phyloP scores from a whole-genome alignment of 2,113 vertebrate genomes.

The Triplophysa dalaica region DNA sequence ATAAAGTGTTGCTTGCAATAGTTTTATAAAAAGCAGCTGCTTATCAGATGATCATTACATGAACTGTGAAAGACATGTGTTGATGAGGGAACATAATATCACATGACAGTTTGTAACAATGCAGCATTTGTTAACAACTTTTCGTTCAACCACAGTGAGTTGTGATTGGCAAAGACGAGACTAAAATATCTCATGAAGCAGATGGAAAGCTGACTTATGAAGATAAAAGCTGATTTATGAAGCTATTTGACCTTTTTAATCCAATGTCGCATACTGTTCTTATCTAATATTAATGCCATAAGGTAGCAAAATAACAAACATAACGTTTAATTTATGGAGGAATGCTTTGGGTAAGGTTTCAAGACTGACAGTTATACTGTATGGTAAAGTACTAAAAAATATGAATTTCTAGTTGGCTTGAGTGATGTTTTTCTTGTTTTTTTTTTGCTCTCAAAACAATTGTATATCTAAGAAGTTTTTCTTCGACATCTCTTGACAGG shows the following conservation, averaged over 20 bases:
- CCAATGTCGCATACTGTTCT: not conserved
- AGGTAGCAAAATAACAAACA: too few relatives aligned
- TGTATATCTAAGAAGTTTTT: too few relatives aligned
- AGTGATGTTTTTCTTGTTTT: not conserved
- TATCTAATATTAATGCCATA: not conserved
- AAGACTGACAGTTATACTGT: not conserved
- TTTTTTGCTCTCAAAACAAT: not conserved
- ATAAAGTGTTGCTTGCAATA: conserved; percentile 10
- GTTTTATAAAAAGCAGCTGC: not conserved
- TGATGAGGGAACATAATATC: not conserved
- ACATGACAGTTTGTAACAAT: conserved; percentile 12
- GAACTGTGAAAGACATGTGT: conserved; percentile 6
- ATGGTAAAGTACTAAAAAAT: too few relatives aligned
- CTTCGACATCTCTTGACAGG: too few relatives aligned
- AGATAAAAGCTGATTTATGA: not conserved
- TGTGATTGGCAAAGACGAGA: not conserved
- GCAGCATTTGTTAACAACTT: conserved; percentile 10
- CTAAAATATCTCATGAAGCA: not conserved
- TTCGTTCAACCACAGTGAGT: not conserved
- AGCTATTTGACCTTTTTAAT: not conserved
- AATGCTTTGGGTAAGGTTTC: not conserved
- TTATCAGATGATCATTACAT: not conserved
- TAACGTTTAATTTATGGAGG: not conserved
- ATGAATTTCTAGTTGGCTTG: not conserved
- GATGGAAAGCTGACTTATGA: not conserved